phyloP scores from a whole-genome alignment of 2,113 vertebrate species.

The Willisornis vidua region DNA sequence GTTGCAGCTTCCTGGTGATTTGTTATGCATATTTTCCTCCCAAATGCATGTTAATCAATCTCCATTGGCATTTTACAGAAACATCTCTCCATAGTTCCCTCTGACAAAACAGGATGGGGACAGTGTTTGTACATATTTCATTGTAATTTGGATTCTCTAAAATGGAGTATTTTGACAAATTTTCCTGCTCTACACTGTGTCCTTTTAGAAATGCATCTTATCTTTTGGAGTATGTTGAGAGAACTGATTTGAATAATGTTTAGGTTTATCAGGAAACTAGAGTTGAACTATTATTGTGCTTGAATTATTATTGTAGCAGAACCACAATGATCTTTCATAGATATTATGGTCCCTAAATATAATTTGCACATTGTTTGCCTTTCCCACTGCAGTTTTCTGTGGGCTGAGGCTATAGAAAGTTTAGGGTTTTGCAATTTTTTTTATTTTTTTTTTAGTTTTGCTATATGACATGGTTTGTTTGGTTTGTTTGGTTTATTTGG shows the following conservation, averaged over 20 bases:
- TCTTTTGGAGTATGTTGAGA: not conserved
- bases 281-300: not conserved
- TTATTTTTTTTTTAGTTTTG: not conserved
- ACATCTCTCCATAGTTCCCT: not conserved
- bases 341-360: not conserved
- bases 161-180: not conserved
- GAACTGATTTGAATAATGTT: not conserved
- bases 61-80: not conserved
- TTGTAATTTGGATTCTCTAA: not conserved
- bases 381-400: not conserved
- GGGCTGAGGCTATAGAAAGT: not conserved
- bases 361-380: not conserved
- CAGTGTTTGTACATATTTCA: not conserved
- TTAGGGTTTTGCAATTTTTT: not conserved
- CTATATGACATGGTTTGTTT: fast-evolving
- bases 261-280: not conserved
- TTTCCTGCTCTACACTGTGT: not conserved
- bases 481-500: no score
- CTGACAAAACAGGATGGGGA: not conserved
- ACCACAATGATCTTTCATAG: not conserved
- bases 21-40: not conserved
- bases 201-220: not conserved
- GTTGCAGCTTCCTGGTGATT: not conserved
- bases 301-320: not conserved
- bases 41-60: not conserved